These are phyloP conservation scores for Spisula subtruncata DNA, from an alignment of 2,888 invertebrate species.

Conservation along the genomic window DNA sequence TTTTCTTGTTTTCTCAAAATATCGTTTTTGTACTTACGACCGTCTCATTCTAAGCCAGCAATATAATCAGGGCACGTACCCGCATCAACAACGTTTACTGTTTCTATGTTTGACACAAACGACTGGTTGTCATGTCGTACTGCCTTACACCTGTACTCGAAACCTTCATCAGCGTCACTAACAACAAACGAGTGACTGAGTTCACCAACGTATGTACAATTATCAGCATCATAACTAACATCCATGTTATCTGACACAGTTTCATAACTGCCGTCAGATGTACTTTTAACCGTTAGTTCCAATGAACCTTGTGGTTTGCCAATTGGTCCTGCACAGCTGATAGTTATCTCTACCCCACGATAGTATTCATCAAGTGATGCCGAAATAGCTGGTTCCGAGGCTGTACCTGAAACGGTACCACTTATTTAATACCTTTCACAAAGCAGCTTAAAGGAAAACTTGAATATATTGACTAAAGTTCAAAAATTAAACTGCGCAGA, in stretches of 20 bases:
- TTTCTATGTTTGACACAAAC: neutral
- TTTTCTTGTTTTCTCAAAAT: too few species aligned
- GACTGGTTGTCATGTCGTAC: neutral
- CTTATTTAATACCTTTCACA: too few species aligned
- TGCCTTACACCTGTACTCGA: neutral
- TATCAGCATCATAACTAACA: neutral
- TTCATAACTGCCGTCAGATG: neutral
- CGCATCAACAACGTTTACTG: neutral
- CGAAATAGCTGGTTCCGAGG: neutral
- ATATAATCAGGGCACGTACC: neutral
- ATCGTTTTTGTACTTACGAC: too few species aligned
- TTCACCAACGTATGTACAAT: neutral
- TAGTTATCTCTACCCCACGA: neutral
- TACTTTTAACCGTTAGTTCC: neutral
- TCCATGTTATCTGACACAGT: neutral
- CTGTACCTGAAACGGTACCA: neutral
- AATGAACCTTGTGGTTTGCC: constrained; percentile 1
- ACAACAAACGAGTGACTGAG: constrained; percentile 12
- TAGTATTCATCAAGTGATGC: constrained; percentile 1
- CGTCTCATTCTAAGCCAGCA: too few species aligned
- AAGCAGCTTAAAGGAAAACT: too few species aligned
- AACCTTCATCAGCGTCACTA: neutral
- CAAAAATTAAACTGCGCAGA: too few species aligned
- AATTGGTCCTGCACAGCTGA: neutral
- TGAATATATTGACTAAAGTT: too few species aligned